Evolutionary conservation across 1,140 invertebrate species (phyloP).

Genomic region (Chionoecetes opilio): DNA sequence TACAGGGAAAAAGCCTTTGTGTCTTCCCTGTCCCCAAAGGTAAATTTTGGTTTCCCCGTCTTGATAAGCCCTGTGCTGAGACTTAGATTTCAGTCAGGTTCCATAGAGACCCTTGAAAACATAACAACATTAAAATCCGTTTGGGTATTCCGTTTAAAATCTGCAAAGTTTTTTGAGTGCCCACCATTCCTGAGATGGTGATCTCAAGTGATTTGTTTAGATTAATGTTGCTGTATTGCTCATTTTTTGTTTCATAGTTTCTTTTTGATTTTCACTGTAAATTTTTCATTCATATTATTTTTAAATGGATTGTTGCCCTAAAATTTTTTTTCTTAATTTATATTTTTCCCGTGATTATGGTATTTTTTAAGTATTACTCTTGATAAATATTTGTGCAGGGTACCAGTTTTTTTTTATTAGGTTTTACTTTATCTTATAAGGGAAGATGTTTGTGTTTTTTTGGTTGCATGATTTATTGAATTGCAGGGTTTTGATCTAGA

Average conservation of each 20-base stretch:
- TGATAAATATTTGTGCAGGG: conserved; percentile 65
- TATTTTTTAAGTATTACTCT: conserved; percentile 65
- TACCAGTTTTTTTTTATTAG: conserved; percentile 46
- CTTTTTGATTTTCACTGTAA: not conserved
- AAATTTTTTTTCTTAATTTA: conserved; percentile 55
- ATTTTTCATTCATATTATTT: conserved; percentile 55
- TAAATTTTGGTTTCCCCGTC: not conserved
- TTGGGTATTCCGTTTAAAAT: too few relatives aligned
- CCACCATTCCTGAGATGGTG: conserved; percentile 64
- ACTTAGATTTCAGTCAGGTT: not conserved
- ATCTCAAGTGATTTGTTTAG: conserved; percentile 59
- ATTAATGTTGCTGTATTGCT: conserved; percentile 34
- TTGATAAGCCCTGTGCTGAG: not conserved
- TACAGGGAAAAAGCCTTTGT: too few relatives aligned
- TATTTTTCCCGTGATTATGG: conserved; percentile 53
- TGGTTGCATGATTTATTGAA: not conserved
- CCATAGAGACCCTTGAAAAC: not conserved
- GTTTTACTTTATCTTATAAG: conserved; percentile 42
- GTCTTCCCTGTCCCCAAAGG: not conserved
- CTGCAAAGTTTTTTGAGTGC: conserved; percentile 2
- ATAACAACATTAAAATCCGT: not conserved
- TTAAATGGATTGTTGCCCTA: conserved; percentile 72
- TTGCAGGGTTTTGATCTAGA: not conserved
- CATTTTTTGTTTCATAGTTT: conserved; percentile 23
- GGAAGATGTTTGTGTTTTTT: conserved; percentile 36